phyloP scores from a whole-genome alignment of 2,888 invertebrate genomes.

The Aromia moschata region DNA sequence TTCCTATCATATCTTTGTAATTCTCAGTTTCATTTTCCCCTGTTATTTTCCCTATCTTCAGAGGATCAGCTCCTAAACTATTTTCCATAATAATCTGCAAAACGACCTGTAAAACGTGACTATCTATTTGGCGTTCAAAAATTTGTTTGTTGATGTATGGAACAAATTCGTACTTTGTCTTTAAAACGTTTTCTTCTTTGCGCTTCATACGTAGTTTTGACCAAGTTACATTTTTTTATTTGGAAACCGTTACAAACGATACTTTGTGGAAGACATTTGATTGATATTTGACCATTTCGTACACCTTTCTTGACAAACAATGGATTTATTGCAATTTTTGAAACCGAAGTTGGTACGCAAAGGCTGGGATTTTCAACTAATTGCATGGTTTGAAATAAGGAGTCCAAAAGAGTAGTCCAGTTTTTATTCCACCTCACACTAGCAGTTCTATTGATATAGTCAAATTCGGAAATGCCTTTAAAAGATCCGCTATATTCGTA shows the following conservation, averaged over 20 bases:
- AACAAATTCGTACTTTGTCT: slow-evolving; percentile 44
- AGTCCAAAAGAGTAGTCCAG: slow-evolving; percentile 76
- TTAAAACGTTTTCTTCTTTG: background rate
- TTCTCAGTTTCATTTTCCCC: background rate
- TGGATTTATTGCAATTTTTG: slow-evolving; percentile 7
- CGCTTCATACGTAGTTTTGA: background rate
- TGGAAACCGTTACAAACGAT: background rate
- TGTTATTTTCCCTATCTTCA: slow-evolving; percentile 10
- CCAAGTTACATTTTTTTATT: slow-evolving; percentile 2
- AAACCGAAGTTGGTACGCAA: background rate
- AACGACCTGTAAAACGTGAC: slow-evolving; percentile 10
- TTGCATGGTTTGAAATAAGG: slow-evolving; percentile 72
- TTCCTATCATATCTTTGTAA: background rate
- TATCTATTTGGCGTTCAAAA: slow-evolving; percentile 56
- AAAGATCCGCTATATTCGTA: slow-evolving; percentile 66
- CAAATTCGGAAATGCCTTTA: slow-evolving; percentile 63
- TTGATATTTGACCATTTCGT: background rate
- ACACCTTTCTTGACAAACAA: background rate
- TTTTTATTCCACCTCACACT: slow-evolving; percentile 67
- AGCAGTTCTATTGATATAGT: slow-evolving; percentile 58
- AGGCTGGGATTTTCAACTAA: slow-evolving; percentile 46
- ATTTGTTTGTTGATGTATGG: slow-evolving; percentile 49
- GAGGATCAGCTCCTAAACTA: background rate
- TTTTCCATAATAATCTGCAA: slow-evolving; percentile 34
- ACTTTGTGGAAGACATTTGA: slow-evolving; percentile 1